Evolutionary conservation across 2,113 vertebrate genomes (phyloP).

Genomic region (Excalfactoria chinensis): DNA sequence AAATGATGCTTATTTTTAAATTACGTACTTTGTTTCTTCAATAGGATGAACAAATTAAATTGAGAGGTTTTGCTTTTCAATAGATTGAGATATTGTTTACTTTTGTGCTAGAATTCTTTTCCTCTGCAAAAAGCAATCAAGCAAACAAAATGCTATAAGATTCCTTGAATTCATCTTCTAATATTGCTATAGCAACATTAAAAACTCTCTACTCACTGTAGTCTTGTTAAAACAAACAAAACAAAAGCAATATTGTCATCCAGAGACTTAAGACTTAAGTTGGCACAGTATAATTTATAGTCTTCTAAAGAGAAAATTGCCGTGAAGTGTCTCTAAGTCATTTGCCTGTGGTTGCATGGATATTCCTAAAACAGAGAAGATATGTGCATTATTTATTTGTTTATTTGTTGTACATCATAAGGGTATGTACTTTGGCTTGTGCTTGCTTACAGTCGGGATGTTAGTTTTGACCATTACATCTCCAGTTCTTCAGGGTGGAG

Average conservation of each 20-base stretch:
- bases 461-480: background rate
- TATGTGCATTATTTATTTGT: background rate
- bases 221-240: background rate
- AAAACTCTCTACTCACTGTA: background rate
- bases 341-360: background rate
- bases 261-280: slow-evolving; percentile 17
- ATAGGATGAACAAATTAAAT: background rate
- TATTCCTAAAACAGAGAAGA: background rate
- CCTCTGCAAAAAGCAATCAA: slow-evolving; percentile 18
- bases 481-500: background rate
- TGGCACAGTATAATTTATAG: background rate
- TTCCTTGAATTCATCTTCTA: background rate
- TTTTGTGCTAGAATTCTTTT: slow-evolving; percentile 14
- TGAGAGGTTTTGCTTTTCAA: background rate
- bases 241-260: background rate
- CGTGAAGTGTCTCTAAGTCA: background rate
- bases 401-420: background rate
- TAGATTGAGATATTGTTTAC: background rate
- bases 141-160: background rate
- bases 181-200: slow-evolving; percentile 34
- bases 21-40: background rate
- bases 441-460: background rate
- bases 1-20: slow-evolving; percentile 8
- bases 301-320: background rate
- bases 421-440: background rate